Base-by-base conservation (phyloP, 2,113 vertebrate genomes). In the Mobula hypostoma region DNA sequence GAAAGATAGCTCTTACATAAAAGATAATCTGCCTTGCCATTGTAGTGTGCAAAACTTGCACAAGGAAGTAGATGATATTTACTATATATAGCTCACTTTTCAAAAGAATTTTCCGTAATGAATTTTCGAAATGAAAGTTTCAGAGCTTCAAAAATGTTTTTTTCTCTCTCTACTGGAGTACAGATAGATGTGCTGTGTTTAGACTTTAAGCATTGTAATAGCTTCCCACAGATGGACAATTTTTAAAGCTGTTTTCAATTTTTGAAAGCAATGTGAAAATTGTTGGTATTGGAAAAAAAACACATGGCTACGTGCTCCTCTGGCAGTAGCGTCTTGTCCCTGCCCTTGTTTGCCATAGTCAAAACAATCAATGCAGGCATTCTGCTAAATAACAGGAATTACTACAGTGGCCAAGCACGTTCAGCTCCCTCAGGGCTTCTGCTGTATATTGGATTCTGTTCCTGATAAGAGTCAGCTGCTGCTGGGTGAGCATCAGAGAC, bases 331-430 rank as follows among this genome's bases (percentile, higher is more conserved):
- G 94, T 90, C 79, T 94, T 94, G 77, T 94, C 94, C 94, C 94
- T 94, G 79, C 94, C 95, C 0, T 88, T 91, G 94, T 94, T 90
- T 91, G 94, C 74, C 87, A 94, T 94, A 94, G 87, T 94, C 95
- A 94, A 80, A 95, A 94, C 92, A 95, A 94, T 88, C 85, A 82
- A 61, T 2, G 0, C 40, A 48, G 94, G 76, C 36, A 0, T 94
- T 91, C 94, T 94, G 94, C 68, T 95, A 95, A 95, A 94, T 94
- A 94, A 95, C 94, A 95, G 95, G 95, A 95, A 95, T 8, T 95
- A 85, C 94, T 94, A 94, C 76, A 87, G 94, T 91, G 94, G 95
- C 94, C 95, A 94, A 95, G 66, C 94, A 66, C 76, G 94, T 94
- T 94, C 94, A 93, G 88, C 58, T 56, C 94, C 94, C 92, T 48